Evolutionary conservation across 2,888 invertebrate genomes (phyloP).

Genomic region (Papilio protenor): DNA sequence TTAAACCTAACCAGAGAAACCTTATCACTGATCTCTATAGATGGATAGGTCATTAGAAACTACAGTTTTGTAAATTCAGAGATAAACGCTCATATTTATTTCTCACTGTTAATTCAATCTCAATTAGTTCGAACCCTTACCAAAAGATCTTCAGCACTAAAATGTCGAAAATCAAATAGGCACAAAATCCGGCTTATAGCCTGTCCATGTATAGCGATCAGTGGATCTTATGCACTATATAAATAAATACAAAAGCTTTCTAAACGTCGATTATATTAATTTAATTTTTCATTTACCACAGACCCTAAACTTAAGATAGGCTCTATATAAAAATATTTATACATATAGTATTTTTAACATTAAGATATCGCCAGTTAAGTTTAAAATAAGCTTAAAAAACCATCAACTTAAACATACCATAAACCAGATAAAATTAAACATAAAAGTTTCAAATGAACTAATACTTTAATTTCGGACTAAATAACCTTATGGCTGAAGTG

Average conservation of each 20-base stretch:
- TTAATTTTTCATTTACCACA: not conserved
- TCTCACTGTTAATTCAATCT: not conserved
- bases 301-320: constrained; percentile 4
- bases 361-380: constrained; percentile 11
- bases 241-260: not conserved
- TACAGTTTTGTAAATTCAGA: not conserved
- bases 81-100: not conserved
- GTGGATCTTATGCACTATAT: not conserved
- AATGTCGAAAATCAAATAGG: not conserved
- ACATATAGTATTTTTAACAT: constrained; percentile 2
- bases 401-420: constrained; percentile 36
- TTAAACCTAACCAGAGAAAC: not conserved
- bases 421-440: constrained; percentile 52
- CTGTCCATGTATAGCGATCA: not conserved
- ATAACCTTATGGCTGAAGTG: constrained; percentile 68
- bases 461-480: constrained; percentile 58
- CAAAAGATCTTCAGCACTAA: not conserved
- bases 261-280: not conserved
- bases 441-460: constrained; percentile 57
- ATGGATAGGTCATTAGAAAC: not conserved
- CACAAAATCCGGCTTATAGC: not conserved
- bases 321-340: constrained; percentile 11
- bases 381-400: constrained; percentile 19
- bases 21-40: not conserved
- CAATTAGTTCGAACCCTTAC: not conserved